These are phyloP conservation scores for Haliclystus octoradiatus DNA, from an alignment of 30 jellyfish, hydroid and myxozoan species.

Conservation along the genomic window DNA sequence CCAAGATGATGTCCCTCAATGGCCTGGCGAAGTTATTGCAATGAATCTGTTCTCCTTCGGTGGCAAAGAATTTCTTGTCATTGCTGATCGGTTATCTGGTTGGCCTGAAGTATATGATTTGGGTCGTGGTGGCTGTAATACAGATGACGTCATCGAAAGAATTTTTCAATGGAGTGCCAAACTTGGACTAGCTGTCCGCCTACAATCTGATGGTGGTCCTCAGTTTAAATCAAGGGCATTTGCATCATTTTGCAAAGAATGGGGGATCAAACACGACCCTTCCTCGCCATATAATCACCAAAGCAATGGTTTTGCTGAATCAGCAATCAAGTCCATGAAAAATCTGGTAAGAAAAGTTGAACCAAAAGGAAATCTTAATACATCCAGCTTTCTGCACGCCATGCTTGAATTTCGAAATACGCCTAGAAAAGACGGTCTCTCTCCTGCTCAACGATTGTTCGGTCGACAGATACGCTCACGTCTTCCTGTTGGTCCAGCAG, in stretches of 20 bases:
- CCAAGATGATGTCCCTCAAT: background rate
- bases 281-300: conserved; percentile 2
- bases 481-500: no score
- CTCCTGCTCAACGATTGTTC: conserved; percentile 14
- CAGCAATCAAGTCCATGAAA: no score
- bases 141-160: background rate
- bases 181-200: conserved; percentile 28
- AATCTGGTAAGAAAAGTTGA: background rate
- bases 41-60: conserved; percentile 21
- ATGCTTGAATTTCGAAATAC: conserved; percentile 10
- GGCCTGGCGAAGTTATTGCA: conserved; percentile 12
- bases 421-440: conserved; percentile 9
- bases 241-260: conserved; percentile 7
- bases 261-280: conserved; percentile 8
- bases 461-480: no score
- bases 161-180: conserved; percentile 5
- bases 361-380: conserved; percentile 12
- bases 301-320: conserved; percentile 19
- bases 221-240: conserved; percentile 1
- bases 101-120: conserved; percentile 12
- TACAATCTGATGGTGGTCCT: conserved; percentile 18
- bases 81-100: conserved; percentile 6
- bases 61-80: conserved; percentile 7
- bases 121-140: background rate
- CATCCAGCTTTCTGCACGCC: no score